Evolutionary conservation across 2,113 vertebrate genomes (phyloP), one percentile per base, ranked within the genome.

Genomic region (Aphelocoma coerulescens): DNA sequence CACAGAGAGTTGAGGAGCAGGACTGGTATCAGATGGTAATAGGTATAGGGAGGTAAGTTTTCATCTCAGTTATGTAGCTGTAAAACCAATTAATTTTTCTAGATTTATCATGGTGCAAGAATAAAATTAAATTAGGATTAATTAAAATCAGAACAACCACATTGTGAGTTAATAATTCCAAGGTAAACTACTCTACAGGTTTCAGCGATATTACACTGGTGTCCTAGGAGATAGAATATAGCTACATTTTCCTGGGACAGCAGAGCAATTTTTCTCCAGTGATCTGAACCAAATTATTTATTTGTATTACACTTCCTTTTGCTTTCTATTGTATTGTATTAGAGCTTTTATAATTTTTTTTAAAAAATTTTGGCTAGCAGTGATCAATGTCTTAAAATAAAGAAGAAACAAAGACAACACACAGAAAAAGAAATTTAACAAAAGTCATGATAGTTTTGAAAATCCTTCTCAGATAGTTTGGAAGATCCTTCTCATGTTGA

Each of bases 401-500:
- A 83, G 78, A 62, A 73, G 11, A 20, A 75, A 58, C 44, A 88
- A 80, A 63, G 58, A n/a, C 12, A 85, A 88, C n/a, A 59, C 17
- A 73, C 10, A 54, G n/a, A 57, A 73, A 63, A 59, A 61, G 18
- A 75, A 89, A 85, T 55, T 46, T 79, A 90, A 58, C 71, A 92
- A 84, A 71, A 90, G 20, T 13, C 8, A 5, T 21, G 28, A 44
- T 26, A 24, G 46, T 61, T 67, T 80, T 57, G 79, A 95, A 95
- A 74, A 88, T 87, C 52, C 19, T 86, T 91, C 78, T 88, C 44
- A 78, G 35, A 54, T 41, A 71, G 33, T 71, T 62, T 85, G 30
- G 66, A 94, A 91, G 67, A 89, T 89, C 46, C 28, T 95, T 93
- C 82, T 92, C n/a, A 67, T 77, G 80, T 58, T 91, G 83, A 78